A percentile compares a stretch with the other conserved stretches of the same genome.
phyloP scores from a whole-genome alignment of 2,888 invertebrate genomes.

The Didymodactylos carnosus region DNA sequence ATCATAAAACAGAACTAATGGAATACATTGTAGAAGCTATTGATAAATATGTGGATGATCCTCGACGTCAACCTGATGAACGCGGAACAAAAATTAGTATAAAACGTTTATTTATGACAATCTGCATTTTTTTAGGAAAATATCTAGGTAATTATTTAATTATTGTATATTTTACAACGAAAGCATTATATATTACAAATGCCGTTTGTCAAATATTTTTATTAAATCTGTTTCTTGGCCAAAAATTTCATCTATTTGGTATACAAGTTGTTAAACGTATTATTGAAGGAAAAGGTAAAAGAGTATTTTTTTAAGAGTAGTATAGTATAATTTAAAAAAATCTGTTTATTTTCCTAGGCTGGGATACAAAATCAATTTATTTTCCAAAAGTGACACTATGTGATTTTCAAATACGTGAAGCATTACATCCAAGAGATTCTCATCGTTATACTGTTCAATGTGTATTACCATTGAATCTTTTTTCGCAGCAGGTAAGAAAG shows the following conservation, averaged over 20 bases:
- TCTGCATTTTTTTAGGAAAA: slow-evolving; percentile 11
- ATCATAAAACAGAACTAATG: slow-evolving; percentile 12
- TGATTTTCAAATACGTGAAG: slow-evolving; percentile 13
- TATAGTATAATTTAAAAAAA: not conserved
- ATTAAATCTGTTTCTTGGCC: slow-evolving; percentile 11
- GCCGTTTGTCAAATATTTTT: slow-evolving; percentile 12
- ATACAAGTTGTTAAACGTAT: slow-evolving; percentile 8
- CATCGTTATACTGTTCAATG: slow-evolving; percentile 17
- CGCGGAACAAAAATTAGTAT: not conserved
- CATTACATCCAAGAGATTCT: slow-evolving; percentile 10
- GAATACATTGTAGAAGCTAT: slow-evolving; percentile 12
- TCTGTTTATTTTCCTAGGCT: not conserved
- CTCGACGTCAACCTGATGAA: slow-evolving; percentile 10
- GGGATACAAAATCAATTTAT: not conserved
- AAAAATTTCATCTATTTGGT: slow-evolving; percentile 14
- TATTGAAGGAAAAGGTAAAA: slow-evolving; percentile 9
- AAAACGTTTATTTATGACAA: slow-evolving; percentile 2
- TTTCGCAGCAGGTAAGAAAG: slow-evolving; percentile 12
- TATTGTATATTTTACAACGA: slow-evolving; percentile 13
- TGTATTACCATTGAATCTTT: slow-evolving; percentile 16
- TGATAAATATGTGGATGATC: slow-evolving; percentile 15
- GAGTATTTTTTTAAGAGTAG: not conserved
- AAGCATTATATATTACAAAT: slow-evolving; percentile 9
- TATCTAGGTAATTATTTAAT: slow-evolving; percentile 14
- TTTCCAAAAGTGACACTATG: slow-evolving; percentile 15